Evolutionary conservation across 2,888 invertebrate genomes (phyloP), one percentile per base, ranked within the genome.

Genomic region (Pemphredon lugubris): DNA sequence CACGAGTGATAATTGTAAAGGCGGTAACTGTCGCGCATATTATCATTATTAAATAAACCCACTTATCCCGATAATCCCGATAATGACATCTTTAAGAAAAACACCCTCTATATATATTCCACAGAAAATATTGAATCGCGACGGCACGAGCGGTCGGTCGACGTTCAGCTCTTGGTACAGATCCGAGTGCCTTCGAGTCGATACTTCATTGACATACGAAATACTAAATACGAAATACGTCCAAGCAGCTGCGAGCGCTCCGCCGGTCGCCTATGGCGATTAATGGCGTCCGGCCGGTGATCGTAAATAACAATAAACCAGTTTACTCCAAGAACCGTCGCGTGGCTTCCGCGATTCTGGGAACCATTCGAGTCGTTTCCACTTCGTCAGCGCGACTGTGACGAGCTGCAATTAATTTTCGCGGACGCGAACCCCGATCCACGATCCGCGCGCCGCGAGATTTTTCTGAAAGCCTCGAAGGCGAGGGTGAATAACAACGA

Each of bases 261-360:
- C 71, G 55, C 60, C 65, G 64, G 72, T 73, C 72, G 70, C 60
- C 75, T 65, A 61, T 45, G 59, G 61, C 60, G 70, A 74, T 72
- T 72, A 80, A 79, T 79, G 73, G 72, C 65, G 72, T 74, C 74
- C 67, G 58, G 65, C 61, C 47, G 72, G 57, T 32, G 76, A 81
- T 76, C 78, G 76, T 81, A 81, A 81, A 81, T 81, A 81, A 81
- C 76, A 71, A 77, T 77, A 68, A 79, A 74, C 77, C 77, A 74
- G 75, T 75, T 75, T 71, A 71, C 67, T 64, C 64, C 74, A 76
- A 69, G 75, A 70, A 79, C 64, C 60, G 73, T 79, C 77, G 82
- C 79, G 79, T 82, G 79, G 81, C 75, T 82, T 75, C 75, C 74
- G 76, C 67, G 71, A 71, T 81, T 82, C 79, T 53, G 34, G 67